These are phyloP conservation scores for Thalassarche chlororhynchos DNA, from an alignment of 2,113 vertebrate species.

Conservation along the genomic window DNA sequence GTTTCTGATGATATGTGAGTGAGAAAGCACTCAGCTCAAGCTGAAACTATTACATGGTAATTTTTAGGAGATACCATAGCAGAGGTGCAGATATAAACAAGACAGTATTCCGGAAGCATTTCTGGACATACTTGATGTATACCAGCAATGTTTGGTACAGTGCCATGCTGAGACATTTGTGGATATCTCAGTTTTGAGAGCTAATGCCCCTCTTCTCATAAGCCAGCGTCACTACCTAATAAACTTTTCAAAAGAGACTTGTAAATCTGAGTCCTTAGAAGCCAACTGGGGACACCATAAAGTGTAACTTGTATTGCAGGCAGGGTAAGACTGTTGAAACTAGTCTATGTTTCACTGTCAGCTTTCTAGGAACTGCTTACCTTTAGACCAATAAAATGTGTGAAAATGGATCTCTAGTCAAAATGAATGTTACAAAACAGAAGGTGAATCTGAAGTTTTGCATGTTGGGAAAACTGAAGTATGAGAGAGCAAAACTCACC, in stretches of 20 bases:
- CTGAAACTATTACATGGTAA: neutral
- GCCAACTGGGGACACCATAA: neutral
- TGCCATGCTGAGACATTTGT: fast-evolving
- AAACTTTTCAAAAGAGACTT: neutral
- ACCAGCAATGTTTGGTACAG: neutral
- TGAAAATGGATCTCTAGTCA: neutral
- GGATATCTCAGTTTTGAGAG: neutral
- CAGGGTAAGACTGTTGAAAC: neutral
- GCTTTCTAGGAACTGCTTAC: neutral
- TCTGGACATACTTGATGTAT: neutral
- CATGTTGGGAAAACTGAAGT: neutral
- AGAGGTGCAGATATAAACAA: neutral
- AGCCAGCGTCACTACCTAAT: neutral
- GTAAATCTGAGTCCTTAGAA: neutral
- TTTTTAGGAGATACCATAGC: neutral
- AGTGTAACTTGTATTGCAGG: neutral
- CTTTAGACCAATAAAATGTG: neutral
- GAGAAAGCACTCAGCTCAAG: neutral
- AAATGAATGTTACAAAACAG: neutral
- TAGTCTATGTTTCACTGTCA: neutral
- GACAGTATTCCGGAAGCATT: neutral
- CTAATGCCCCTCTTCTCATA: neutral
- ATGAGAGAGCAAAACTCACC: neutral
- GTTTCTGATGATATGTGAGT: neutral
- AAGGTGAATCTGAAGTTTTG: neutral